Conservation (phyloP, 1,140 invertebrate species). For the Vanessa tameamea region DNA sequence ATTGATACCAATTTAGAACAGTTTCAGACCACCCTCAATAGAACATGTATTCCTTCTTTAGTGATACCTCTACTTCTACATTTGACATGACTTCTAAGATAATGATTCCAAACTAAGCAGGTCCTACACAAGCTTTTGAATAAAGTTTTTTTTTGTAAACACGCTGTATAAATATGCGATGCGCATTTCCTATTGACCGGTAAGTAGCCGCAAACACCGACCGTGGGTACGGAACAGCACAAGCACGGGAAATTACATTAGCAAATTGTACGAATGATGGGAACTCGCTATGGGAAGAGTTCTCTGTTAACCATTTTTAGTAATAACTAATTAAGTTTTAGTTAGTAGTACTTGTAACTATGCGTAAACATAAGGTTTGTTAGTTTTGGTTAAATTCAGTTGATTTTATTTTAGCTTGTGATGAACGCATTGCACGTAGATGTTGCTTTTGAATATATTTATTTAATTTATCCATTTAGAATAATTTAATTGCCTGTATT, state of each 20-base stretch:
- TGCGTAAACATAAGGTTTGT: neutral
- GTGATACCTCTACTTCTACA: no score
- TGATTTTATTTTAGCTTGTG: no score
- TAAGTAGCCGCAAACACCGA: conserved; percentile 49
- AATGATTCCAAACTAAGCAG: no score
- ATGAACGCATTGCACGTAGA: no score
- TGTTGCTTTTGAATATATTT: no score
- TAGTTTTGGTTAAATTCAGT: neutral
- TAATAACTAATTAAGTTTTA: conserved; percentile 22
- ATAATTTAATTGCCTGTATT: no score
- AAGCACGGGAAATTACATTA: conserved; percentile 56
- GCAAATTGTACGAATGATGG: conserved; percentile 58
- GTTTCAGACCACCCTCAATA: no score
- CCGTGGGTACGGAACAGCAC: conserved; percentile 47
- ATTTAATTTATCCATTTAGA: no score
- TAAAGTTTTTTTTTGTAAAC: conserved; percentile 6
- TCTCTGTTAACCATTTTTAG: conserved; percentile 20
- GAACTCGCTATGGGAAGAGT: conserved; percentile 45
- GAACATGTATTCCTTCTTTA: no score
- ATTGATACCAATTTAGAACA: neutral
- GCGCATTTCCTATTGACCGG: conserved; percentile 55
- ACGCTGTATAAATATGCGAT: conserved; percentile 42
- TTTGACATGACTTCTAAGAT: no score
- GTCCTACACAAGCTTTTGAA: no score
- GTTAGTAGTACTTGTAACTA: neutral